Evolutionary conservation across 1,140 invertebrate genomes (phyloP).

Genomic region (Aphidius ervi): DNA sequence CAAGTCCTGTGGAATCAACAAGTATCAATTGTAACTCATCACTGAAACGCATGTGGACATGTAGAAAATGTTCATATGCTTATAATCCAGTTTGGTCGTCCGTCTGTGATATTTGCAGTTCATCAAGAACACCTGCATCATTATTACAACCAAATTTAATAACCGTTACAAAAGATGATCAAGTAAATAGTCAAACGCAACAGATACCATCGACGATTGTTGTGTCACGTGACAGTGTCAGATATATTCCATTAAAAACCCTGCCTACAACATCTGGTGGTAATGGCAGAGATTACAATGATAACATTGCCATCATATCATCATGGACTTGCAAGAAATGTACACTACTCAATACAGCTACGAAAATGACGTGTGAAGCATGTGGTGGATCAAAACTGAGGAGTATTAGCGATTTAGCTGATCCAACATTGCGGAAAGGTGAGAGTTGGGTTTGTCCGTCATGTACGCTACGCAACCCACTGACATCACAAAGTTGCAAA

Average conservation of each 20-base stretch:
- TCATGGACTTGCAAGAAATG: constrained; percentile 86
- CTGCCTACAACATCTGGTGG: constrained; percentile 37
- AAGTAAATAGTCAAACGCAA: constrained; percentile 34
- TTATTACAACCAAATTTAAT: constrained; percentile 65
- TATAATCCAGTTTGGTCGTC: constrained; percentile 78
- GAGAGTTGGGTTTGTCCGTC: constrained; percentile 75
- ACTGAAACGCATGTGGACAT: constrained; percentile 78
- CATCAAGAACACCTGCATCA: constrained; percentile 60
- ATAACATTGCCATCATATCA: constrained; percentile 43
- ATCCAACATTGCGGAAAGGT: constrained; percentile 66
- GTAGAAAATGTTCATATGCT: constrained; percentile 79
- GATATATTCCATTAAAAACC: constrained; percentile 54
- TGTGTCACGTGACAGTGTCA: constrained; percentile 49
- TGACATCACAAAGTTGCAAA: constrained; percentile 66
- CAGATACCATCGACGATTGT: constrained; percentile 41
- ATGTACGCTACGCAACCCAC: constrained; percentile 82
- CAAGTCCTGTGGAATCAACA: constrained; percentile 42
- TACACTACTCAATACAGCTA: constrained; percentile 73
- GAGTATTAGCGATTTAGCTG: constrained; percentile 61
- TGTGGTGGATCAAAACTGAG: constrained; percentile 77
- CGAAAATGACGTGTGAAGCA: constrained; percentile 69
- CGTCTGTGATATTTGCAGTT: constrained; percentile 75
- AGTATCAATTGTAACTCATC: constrained; percentile 28
- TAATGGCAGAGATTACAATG: constrained; percentile 34
- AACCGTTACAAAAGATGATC: constrained; percentile 61